These are phyloP conservation scores for Macrosiphum euphorbiae DNA, from an alignment of 2,888 invertebrate genomes.

Conservation along the genomic window DNA sequence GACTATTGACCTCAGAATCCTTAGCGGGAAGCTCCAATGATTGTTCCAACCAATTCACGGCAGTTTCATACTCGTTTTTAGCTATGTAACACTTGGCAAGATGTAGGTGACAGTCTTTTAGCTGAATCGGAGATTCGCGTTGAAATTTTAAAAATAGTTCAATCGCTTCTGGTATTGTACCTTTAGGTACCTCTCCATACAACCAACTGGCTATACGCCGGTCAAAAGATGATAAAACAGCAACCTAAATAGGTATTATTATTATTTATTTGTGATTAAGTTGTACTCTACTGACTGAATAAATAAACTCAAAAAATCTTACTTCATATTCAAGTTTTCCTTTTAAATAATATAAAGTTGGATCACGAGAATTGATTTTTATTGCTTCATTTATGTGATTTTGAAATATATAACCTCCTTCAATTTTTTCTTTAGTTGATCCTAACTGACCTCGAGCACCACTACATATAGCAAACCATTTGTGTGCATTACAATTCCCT, in stretches of 20 bases:
- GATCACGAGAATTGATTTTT: constrained; percentile 75
- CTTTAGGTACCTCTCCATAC: constrained; percentile 76
- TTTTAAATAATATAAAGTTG: constrained; percentile 77
- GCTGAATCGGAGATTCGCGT: constrained; percentile 72
- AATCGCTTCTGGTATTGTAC: constrained; percentile 77
- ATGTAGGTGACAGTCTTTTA: constrained; percentile 75
- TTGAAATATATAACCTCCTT: constrained; percentile 78
- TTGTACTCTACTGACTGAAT: background rate
- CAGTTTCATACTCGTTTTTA: constrained; percentile 72
- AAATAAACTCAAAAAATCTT: constrained; percentile 8
- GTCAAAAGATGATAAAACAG: constrained; percentile 77
- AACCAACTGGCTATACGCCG: constrained; percentile 77
- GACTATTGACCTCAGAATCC: constrained; percentile 67
- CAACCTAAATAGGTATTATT: constrained; percentile 70
- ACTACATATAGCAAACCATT: constrained; percentile 81
- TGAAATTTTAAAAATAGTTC: constrained; percentile 74
- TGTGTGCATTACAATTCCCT: constrained; percentile 76
- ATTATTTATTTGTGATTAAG: background rate
- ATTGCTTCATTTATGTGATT: constrained; percentile 79
- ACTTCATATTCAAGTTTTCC: constrained; percentile 81
- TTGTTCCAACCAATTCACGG: constrained; percentile 72
- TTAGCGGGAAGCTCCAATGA: constrained; percentile 66
- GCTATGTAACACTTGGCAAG: constrained; percentile 75
- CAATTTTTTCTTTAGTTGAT: constrained; percentile 76
- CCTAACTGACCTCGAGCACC: constrained; percentile 76